Evolutionary conservation across 2,113 vertebrate species (phyloP).

Genomic region (Mola mola): DNA sequence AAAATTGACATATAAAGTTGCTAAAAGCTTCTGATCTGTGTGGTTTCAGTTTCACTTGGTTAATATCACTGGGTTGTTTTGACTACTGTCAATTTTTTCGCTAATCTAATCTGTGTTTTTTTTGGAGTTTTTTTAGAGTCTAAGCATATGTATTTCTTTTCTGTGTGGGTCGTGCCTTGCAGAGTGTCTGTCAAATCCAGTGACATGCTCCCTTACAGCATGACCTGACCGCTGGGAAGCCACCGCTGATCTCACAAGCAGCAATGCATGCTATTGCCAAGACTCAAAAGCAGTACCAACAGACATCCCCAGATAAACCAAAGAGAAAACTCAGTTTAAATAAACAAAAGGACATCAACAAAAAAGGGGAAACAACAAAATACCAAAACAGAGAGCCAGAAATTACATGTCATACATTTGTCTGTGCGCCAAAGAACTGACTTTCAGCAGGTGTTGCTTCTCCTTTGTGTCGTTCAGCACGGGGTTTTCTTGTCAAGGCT

Average conservation of each 20-base stretch:
- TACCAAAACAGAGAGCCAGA: not conserved
- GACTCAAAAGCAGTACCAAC: not conserved
- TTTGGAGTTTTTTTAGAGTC: conserved; percentile 21
- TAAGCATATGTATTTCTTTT: conserved; percentile 19
- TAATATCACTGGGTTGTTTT: conserved; percentile 4
- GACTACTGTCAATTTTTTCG: conserved; percentile 30
- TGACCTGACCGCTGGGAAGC: conserved; percentile 41
- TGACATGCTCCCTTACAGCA: conserved; percentile 46
- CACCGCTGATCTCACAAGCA: conserved; percentile 35
- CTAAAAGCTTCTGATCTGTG: conserved; percentile 8
- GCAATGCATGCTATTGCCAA: conserved; percentile 3
- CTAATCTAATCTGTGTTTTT: conserved; percentile 29
- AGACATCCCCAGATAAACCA: not conserved
- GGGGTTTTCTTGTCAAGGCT: conserved; percentile 73
- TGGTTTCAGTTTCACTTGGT: not conserved
- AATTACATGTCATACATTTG: conserved; percentile 34
- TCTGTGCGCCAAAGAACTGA: conserved; percentile 46
- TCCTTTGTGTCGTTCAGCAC: conserved; percentile 71
- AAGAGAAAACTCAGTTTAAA: not conserved
- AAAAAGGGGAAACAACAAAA: not conserved
- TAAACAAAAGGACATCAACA: not conserved
- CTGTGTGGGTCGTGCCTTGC: conserved; percentile 46
- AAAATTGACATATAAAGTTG: conserved; percentile 10
- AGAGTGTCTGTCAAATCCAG: conserved; percentile 44
- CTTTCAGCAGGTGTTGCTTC: conserved; percentile 71